Percentiles rank a stretch among this genome's conserved stretches.
Conservation (phyloP, 2,888 invertebrate genomes). For the Leistus spinibarbis region DNA sequence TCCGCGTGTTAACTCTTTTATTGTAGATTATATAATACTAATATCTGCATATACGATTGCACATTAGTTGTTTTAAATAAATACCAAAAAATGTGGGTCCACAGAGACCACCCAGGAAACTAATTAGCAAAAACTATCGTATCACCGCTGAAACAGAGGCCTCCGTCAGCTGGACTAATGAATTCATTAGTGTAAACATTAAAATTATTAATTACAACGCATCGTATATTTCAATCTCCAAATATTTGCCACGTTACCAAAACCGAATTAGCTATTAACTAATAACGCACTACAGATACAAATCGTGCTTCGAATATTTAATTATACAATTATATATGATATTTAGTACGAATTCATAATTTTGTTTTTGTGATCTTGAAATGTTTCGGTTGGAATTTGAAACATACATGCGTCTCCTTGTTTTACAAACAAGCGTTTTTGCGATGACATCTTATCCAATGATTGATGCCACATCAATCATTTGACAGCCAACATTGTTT, state of each 20-base stretch:
- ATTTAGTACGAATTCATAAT: too few relatives aligned
- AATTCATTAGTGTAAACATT: slow-evolving; percentile 24
- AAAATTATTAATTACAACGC: slow-evolving; percentile 23
- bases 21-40: too few relatives aligned
- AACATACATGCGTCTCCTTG: not conserved
- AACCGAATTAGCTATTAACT: not conserved
- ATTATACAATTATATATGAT: not conserved
- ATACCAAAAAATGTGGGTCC: slow-evolving; percentile 19
- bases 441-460: not conserved
- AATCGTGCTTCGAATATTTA: not conserved
- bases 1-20: too few relatives aligned
- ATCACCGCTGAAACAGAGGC: slow-evolving; percentile 10
- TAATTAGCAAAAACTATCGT: slow-evolving; percentile 38
- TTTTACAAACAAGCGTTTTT: not conserved
- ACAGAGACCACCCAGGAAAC: slow-evolving; percentile 34
- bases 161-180: slow-evolving; percentile 16
- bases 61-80: not conserved
- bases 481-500: not conserved
- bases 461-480: not conserved
- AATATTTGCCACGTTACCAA: not conserved
- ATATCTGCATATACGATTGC: not conserved
- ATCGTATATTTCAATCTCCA: not conserved
- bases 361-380: not conserved
- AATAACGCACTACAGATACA: not conserved
- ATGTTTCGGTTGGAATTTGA: not conserved